Evolutionary conservation across 2,888 invertebrate genomes (phyloP).

Genomic region (Chymomyza caudatula): DNA sequence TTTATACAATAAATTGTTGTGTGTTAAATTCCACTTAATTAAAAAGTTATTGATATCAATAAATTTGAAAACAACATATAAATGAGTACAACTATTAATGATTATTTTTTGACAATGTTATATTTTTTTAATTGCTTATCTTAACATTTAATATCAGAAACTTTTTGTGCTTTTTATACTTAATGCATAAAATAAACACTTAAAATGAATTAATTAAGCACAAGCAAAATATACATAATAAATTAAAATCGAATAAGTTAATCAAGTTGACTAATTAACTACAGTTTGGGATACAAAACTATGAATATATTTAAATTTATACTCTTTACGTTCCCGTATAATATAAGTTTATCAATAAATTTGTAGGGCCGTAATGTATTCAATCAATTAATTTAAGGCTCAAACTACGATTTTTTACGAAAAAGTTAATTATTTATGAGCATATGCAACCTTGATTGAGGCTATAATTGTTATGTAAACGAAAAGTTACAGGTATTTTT

Average conservation of each 20-base stretch:
- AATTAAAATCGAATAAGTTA: not conserved
- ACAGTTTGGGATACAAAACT: not conserved
- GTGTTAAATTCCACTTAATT: not conserved
- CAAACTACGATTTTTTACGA: too few relatives aligned
- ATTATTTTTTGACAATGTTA: not conserved
- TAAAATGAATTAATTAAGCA: slow-evolving; percentile 2
- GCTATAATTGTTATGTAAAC: too few relatives aligned
- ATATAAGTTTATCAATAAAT: not conserved
- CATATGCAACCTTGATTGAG: too few relatives aligned
- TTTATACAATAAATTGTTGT: not conserved
- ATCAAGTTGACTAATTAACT: not conserved
- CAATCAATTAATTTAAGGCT: too few relatives aligned
- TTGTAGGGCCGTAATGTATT: too few relatives aligned
- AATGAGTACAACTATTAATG: not conserved
- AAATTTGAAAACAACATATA: not conserved
- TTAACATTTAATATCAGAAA: not conserved
- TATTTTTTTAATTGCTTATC: not conserved
- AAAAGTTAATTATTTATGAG: too few relatives aligned
- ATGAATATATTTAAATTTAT: not conserved
- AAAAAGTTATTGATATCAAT: not conserved
- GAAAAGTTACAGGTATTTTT: too few relatives aligned
- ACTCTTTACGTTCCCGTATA: not conserved
- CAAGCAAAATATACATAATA: not conserved
- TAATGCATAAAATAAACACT: slow-evolving; percentile 7
- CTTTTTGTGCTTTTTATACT: not conserved